These are phyloP conservation scores for Cynaeus angustus DNA, from an alignment of 2,888 invertebrate species.

Conservation along the genomic window DNA sequence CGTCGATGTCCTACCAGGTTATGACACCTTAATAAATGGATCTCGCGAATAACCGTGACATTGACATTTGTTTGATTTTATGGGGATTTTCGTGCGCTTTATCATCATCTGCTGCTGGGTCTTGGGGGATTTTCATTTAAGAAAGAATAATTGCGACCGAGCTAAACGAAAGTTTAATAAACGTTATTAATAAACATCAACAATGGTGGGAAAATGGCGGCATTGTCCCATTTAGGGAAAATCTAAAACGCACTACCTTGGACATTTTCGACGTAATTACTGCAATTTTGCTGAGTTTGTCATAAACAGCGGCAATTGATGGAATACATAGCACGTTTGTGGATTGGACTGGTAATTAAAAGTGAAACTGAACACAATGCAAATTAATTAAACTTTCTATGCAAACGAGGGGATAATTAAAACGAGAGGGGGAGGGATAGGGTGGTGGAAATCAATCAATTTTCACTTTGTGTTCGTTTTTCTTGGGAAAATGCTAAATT, in stretches of 20 bases:
- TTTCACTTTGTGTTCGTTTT: constrained; percentile 3
- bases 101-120: not conserved
- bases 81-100: constrained; percentile 8
- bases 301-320: not conserved
- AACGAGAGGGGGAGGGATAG: not conserved
- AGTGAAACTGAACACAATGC: constrained; percentile 31
- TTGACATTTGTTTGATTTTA: constrained; percentile 43
- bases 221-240: not conserved
- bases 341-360: constrained; percentile 22
- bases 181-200: constrained; percentile 10
- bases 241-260: no score
- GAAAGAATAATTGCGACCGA: constrained; percentile 1
- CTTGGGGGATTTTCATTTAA: not conserved
- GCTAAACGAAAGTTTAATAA: constrained; percentile 3
- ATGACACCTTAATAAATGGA: constrained; percentile 48
- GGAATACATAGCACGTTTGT: constrained; percentile 2
- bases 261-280: no score
- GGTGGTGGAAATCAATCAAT: not conserved
- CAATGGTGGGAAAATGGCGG: constrained; percentile 7
- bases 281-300: not conserved
- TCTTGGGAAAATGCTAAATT: not conserved
- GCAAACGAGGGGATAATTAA: constrained; percentile 24
- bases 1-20: constrained; percentile 36
- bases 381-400: constrained; percentile 30
- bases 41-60: constrained; percentile 34